phyloP scores from a whole-genome alignment of 2,113 vertebrate genomes.

The Chinchilla lanigera region DNA sequence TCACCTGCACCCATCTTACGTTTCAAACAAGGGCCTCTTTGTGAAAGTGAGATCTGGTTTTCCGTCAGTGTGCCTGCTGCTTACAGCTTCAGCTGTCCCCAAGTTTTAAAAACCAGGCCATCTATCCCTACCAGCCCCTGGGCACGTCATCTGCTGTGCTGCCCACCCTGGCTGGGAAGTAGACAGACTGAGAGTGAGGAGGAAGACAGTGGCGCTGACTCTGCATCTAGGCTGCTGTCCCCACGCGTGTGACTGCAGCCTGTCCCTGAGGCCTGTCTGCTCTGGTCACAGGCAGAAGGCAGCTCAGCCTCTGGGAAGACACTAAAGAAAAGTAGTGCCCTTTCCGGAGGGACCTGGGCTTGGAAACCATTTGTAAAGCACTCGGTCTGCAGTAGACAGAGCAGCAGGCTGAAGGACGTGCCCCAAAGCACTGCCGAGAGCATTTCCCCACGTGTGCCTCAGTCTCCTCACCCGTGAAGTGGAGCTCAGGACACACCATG shows the following conservation, averaged over 20 bases:
- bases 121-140: neutral
- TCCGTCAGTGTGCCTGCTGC: neutral
- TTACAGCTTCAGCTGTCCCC: neutral
- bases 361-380: neutral
- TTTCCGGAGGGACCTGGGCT: neutral
- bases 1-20: too few relatives aligned
- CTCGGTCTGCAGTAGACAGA: neutral
- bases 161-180: neutral
- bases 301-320: neutral
- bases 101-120: neutral
- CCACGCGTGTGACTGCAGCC: neutral
- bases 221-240: neutral
- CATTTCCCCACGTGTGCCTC: neutral
- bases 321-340: neutral
- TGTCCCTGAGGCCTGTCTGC: neutral
- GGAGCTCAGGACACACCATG: neutral
- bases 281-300: neutral
- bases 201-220: neutral
- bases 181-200: neutral
- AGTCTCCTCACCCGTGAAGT: neutral
- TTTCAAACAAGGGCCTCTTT: neutral
- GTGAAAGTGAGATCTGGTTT: neutral
- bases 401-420: neutral
- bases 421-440: fast-evolving
- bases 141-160: neutral